Evolutionary conservation across 2,888 invertebrate genomes (phyloP).

Genomic region (Lymantria dispar): DNA sequence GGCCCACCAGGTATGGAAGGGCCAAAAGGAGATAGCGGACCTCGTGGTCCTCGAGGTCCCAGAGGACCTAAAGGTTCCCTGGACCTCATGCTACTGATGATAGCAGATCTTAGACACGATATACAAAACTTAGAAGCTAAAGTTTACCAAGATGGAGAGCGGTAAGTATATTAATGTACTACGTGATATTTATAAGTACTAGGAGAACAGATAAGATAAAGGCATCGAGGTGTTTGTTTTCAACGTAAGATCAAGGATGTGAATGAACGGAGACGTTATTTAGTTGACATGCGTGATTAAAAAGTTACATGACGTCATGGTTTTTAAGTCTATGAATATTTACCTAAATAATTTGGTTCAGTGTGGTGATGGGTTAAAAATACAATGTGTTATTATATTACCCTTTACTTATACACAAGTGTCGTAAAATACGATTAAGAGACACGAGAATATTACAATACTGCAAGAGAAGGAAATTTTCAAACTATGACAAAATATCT

Average conservation of each 20-base stretch:
- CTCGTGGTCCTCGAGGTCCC: slow-evolving; percentile 81
- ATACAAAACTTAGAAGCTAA: slow-evolving; percentile 83
- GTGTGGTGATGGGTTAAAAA: too few relatives aligned
- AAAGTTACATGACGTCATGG: background rate
- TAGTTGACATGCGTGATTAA: background rate
- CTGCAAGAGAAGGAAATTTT: too few relatives aligned
- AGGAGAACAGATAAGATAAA: slow-evolving; percentile 3
- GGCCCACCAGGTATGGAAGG: slow-evolving; percentile 84
- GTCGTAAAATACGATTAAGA: too few relatives aligned
- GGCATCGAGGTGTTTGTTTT: slow-evolving; percentile 1
- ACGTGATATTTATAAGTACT: background rate
- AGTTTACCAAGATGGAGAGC: slow-evolving; percentile 81
- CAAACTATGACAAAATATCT: too few relatives aligned
- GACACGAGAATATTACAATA: too few relatives aligned
- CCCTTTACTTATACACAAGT: too few relatives aligned
- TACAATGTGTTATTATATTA: too few relatives aligned
- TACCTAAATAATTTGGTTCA: background rate
- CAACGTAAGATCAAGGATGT: background rate
- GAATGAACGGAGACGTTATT: background rate
- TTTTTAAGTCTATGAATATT: background rate
- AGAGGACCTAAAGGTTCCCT: slow-evolving; percentile 84
- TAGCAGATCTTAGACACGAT: slow-evolving; percentile 85
- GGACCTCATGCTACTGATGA: slow-evolving; percentile 84
- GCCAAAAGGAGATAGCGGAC: slow-evolving; percentile 83
- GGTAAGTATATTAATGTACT: slow-evolving; percentile 21